Evolutionary conservation across 2,113 vertebrate species (phyloP).

Genomic region (Vulpes ferrilata): DNA sequence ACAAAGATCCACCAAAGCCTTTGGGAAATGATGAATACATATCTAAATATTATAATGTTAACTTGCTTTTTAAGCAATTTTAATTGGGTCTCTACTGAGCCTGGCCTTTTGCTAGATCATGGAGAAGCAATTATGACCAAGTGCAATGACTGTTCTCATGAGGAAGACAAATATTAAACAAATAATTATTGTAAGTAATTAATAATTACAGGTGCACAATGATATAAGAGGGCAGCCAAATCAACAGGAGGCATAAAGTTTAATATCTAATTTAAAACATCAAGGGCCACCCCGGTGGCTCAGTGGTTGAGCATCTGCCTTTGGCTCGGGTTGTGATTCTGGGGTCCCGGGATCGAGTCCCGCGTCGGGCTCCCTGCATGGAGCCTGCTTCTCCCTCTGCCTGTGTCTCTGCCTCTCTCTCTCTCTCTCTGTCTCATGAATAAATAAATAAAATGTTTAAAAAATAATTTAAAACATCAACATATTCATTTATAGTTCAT

Average conservation of each 20-base stretch:
- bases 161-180: neutral
- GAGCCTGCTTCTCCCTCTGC: too few species aligned
- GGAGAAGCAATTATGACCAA: neutral
- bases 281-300: too few species aligned
- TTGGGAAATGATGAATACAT: neutral
- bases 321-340: too few species aligned
- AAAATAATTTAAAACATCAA: neutral
- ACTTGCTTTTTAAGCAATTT: neutral
- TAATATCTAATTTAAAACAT: neutral
- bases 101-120: neutral
- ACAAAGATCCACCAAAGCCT: neutral
- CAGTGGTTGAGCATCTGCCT: too few species aligned
- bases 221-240: neutral
- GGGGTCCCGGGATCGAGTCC: too few species aligned
- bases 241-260: neutral
- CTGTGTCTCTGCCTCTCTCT: too few species aligned
- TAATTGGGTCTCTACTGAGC: neutral
- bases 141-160: neutral
- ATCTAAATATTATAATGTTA: neutral
- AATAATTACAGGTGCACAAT: neutral
- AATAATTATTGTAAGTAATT: neutral
- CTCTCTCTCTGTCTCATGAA: too few species aligned
- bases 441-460: too few species aligned
- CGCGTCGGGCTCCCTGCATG: too few species aligned
- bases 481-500: neutral